A percentile compares a stretch with the other conserved stretches of the same genome.
Evolutionary conservation across 1,140 invertebrate genomes (phyloP).

Genomic region (roundworm (Caenorhabditis elegans)): DNA sequence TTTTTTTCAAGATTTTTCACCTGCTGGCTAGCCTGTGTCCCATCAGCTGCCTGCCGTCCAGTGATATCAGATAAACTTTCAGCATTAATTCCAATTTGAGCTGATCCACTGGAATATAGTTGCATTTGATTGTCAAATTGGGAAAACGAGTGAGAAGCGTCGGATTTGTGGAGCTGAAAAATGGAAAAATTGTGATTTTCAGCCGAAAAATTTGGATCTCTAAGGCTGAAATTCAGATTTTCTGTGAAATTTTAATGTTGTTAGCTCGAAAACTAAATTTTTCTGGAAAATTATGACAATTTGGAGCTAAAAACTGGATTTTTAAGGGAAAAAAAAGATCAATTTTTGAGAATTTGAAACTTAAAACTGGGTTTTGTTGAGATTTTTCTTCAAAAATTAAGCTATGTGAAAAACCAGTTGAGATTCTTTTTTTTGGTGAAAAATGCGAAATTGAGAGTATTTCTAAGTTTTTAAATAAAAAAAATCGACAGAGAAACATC

Average conservation of each 20-base stretch:
- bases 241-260: not conserved
- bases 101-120: not conserved
- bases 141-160: not conserved
- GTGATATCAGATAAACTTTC: not conserved
- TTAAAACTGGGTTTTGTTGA: no score
- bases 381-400: no score
- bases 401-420: no score
- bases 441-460: no score
- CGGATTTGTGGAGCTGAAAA: slow-evolving; percentile 1
- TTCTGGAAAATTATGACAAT: no score
- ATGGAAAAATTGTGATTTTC: not conserved
- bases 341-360: no score
- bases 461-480: no score
- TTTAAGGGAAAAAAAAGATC: no score
- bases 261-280: no score
- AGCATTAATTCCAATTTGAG: not conserved
- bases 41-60: not conserved
- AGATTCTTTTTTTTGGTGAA: no score
- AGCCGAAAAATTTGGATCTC: not conserved
- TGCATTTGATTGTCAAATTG: not conserved
- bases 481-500: no score
- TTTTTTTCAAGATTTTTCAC: not conserved
- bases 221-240: not conserved
- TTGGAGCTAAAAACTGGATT: no score
- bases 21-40: slow-evolving; percentile 1